Conservation (phyloP, 2,113 vertebrate species). For the Heterocephalus glaber region DNA sequence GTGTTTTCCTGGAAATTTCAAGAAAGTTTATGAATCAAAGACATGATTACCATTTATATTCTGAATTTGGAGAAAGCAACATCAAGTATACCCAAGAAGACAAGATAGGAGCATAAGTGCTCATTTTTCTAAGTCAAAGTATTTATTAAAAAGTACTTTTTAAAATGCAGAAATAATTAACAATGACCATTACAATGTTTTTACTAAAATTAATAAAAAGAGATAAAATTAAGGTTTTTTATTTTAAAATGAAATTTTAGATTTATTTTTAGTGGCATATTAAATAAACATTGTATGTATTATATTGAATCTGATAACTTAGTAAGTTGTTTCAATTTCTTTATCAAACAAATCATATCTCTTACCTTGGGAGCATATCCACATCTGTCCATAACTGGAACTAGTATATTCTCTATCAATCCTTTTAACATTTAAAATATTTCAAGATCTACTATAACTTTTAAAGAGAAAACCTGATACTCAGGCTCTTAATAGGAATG, state of each 20-base stretch:
- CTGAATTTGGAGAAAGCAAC: not conserved
- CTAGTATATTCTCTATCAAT: not conserved
- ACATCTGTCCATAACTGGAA: not conserved
- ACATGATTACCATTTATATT: not conserved
- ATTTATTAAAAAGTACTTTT: not conserved
- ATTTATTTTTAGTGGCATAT: not conserved
- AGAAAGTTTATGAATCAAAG: not conserved
- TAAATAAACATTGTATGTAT: not conserved
- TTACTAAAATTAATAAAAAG: not conserved
- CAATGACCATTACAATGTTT: not conserved
- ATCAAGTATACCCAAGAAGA: not conserved
- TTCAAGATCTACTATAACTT: not conserved
- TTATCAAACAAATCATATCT: not conserved
- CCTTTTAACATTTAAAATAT: not conserved
- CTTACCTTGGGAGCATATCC: not conserved
- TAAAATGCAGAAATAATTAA: not conserved
- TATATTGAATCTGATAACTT: not conserved
- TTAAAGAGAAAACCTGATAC: not conserved
- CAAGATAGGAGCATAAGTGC: not conserved
- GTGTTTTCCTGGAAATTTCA: not conserved
- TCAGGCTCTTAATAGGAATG: too few relatives aligned
- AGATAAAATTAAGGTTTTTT: not conserved
- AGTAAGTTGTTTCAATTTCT: not conserved
- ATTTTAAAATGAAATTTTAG: not conserved
- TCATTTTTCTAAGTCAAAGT: not conserved